Evolutionary conservation across 2,113 vertebrate species (phyloP), one percentile per base, ranked within the genome.

Genomic region (Pterophyllum scalare): DNA sequence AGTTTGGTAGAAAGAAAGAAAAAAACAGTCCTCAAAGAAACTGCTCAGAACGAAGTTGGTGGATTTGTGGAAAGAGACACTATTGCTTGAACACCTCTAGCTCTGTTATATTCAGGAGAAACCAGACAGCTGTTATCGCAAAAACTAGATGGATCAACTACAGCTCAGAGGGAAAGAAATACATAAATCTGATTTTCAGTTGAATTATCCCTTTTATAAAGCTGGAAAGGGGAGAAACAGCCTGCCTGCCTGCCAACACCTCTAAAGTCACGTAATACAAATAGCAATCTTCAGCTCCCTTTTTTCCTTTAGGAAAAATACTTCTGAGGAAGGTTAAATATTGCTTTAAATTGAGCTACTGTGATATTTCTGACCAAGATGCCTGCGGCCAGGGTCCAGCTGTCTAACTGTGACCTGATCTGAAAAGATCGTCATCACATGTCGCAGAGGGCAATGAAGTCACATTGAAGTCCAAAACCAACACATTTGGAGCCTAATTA

Each of bases 321-420:
- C 2, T 49, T 49, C 28, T 56, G 19, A 15, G 35, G 20, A 70
- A 60, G 40, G 13, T 20, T 15, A 46, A 20, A 2, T 56, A 11
- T 19, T 54, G 19, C 67, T 64, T 65, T 17, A 52, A 19, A 38
- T 9, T 59, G 3, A 75, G 3, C 5, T 33, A 26, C 40, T 67
- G 11, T 0, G 10, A 38, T 40, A 24, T 33, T 26, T 43, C 26
- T 56, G 35, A 43, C 2, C n/a, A 49, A 20, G 22, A 67, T 4
- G 54, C 54, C 87, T 77, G 56, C 56, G 70, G 82, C 78, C 11
- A 0, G 14, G 59, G 59, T 6, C 85, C 57, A 77, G 60, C 79
- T 85, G 79, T 79, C 46, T 1, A 54, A 17, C 7, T 75, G 3
- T 38, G 49, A 83, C 61, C 77, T 52, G 46, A 61, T 62, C 49